Evolutionary conservation across 2,113 vertebrate species (phyloP).

Genomic region (Tichodroma muraria): DNA sequence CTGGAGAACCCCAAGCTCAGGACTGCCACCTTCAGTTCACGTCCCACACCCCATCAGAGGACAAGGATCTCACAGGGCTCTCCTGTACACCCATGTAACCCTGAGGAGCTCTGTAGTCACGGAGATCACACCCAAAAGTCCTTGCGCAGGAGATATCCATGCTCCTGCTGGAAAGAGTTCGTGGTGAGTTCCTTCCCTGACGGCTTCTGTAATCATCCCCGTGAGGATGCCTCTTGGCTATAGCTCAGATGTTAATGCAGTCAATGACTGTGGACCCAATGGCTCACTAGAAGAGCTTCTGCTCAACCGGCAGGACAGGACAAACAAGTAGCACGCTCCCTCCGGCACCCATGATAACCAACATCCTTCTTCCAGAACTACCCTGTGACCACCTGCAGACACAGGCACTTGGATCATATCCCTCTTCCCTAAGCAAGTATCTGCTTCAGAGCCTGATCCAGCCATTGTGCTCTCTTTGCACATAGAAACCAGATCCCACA

Average conservation of each 20-base stretch:
- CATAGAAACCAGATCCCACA: not conserved
- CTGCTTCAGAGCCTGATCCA: not conserved
- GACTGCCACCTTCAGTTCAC: not conserved
- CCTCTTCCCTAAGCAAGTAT: not conserved
- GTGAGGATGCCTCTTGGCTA: not conserved
- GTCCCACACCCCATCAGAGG: not conserved
- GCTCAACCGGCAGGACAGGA: conserved; percentile 1
- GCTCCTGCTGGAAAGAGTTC: not conserved
- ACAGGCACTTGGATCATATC: not conserved
- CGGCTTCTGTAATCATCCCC: not conserved
- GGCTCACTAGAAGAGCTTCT: not conserved
- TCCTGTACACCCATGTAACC: not conserved
- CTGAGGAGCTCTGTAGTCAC: not conserved
- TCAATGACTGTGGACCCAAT: not conserved
- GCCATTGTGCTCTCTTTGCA: not conserved
- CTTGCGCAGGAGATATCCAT: not conserved
- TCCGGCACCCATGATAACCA: not conserved
- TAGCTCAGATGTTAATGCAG: not conserved
- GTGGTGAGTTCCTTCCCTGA: not conserved
- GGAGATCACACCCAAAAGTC: not conserved
- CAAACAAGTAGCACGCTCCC: not conserved
- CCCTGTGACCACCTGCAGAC: not conserved
- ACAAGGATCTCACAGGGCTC: not conserved
- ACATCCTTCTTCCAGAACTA: not conserved
- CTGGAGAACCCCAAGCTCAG: not conserved